These are phyloP conservation scores for Sigmodon hispidus DNA, from an alignment of 2,113 vertebrate genomes.

Conservation along the genomic window DNA sequence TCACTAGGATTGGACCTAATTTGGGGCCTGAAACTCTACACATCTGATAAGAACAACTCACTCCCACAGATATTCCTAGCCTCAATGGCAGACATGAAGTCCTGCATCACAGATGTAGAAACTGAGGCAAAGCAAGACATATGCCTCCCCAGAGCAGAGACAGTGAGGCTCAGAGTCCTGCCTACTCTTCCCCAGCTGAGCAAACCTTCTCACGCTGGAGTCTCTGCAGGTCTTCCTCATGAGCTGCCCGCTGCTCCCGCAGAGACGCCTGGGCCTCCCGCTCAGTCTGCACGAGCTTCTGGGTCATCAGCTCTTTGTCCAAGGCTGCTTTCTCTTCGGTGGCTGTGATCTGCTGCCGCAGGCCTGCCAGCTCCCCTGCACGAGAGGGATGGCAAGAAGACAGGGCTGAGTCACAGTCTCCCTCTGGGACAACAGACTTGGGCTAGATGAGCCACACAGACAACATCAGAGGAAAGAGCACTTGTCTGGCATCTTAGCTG, in stretches of 20 bases:
- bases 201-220: constrained; percentile 91
- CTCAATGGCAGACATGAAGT: neutral
- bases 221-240: constrained; percentile 89
- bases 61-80: neutral
- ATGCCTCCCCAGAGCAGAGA: neutral
- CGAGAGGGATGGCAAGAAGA: neutral
- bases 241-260: constrained; percentile 85
- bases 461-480: neutral
- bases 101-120: neutral
- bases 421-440: neutral
- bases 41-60: neutral
- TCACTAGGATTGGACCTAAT: neutral
- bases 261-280: constrained; percentile 88
- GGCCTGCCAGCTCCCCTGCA: constrained; percentile 87
- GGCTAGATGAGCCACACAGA: neutral
- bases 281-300: constrained; percentile 84
- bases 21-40: neutral
- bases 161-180: neutral
- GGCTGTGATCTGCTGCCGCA: constrained; percentile 83
- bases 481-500: neutral
- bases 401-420: neutral
- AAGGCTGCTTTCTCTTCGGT: constrained; percentile 83
- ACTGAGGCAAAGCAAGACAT: neutral
- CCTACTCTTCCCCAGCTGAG: neutral
- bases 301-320: constrained; percentile 87